Evolutionary conservation across 1,140 invertebrate genomes (phyloP), one percentile per base, ranked within the genome.

Genomic region (Acromyrmex echinatior): DNA sequence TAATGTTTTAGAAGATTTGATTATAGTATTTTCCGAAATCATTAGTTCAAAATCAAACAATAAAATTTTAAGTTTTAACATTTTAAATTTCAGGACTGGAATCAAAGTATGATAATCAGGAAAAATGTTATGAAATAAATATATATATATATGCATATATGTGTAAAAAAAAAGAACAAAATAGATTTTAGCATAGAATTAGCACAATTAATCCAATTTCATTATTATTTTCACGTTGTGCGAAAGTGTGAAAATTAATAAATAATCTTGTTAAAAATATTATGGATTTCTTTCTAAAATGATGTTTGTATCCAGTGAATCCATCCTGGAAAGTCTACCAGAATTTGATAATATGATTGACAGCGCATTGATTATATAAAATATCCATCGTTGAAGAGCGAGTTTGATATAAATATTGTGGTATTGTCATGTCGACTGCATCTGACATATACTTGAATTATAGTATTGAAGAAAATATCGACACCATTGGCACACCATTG

Each of bases 321-420:
- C 73, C 90, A 87, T 89, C 92, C 93, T 93, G 92, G 93, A 93
- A 92, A 93, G 93, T 93, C 92, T 93, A 93, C 92, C 92, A 92
- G 78, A 85, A 89, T 81, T 87, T 53, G 80, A 85, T 62, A 85
- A 85, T 87, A 79, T 87, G 86, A 90, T 90, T 80, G 68, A 90
- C 35, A 71, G 62, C n/a, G 53, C n/a, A 71, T 86, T 78, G 51
- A 80, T 88, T 78, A 10, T 70, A 84, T 70, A 84, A 51, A 60
- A 45, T 62, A 31, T 90, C 56, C 77, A 88, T 76, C 35, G 14
- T 62, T 60, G 84, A 76, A 45, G 4, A 76, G 16, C 25, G 31
- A 71, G 39, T 80, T 45, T 51, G 21, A 60, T 51, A 62, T 62
- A 76, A 88, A 58, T 58, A 25, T 79, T 53, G 49, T 39, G 74